Evolutionary conservation across 1,140 invertebrate genomes (phyloP), one percentile per base, ranked within the genome.

Genomic region (Aphis craccivora): DNA sequence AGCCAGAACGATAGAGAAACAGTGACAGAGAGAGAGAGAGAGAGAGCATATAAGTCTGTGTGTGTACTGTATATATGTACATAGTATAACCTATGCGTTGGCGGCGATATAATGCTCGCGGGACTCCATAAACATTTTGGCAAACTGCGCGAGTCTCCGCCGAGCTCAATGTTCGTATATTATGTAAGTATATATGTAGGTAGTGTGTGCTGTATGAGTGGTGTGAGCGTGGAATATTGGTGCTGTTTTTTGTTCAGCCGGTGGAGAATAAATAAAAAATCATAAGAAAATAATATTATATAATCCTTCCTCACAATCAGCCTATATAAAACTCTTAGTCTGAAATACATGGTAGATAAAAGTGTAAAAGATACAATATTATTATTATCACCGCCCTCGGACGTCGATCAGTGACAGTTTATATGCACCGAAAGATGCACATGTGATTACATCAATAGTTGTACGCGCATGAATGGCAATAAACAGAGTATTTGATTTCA

Each of bases 101-200:
- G 88, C 51, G 88, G 88, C 9, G 43, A 5, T 76, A 76, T 76
- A 91, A 76, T 91, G 90, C 40, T 67, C 90, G 20, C 40, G 90
- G 55, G 53, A 91, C 90, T 48, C 30, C 40, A 48, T 91, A 91
- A 91, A 91, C 43, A 76, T 91, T 91, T 91, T 91, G 90, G 90
- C 90, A 91, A 91, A 81, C 90, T 91, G 30, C 20, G 20, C n/a
- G 53, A 90, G 60, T 76, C 30, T 76, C 60, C 30, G 1, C 14
- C 60, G 35, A 89, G 11, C 23, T 14, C 83, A 43, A 84, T 22
- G 86, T 48, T 40, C 45, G 45, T 87, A n/a, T 45, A 45, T 45
- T n/a, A 30, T 87, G 43, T 87, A 87, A 45, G 37, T 48, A n/a
- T 45, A n/a, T n/a, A 9, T 18, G n/a, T 67, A n/a, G 30, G 11